These are phyloP conservation scores for Tinea pellionella DNA, from an alignment of 2,888 invertebrate species.

Conservation along the genomic window DNA sequence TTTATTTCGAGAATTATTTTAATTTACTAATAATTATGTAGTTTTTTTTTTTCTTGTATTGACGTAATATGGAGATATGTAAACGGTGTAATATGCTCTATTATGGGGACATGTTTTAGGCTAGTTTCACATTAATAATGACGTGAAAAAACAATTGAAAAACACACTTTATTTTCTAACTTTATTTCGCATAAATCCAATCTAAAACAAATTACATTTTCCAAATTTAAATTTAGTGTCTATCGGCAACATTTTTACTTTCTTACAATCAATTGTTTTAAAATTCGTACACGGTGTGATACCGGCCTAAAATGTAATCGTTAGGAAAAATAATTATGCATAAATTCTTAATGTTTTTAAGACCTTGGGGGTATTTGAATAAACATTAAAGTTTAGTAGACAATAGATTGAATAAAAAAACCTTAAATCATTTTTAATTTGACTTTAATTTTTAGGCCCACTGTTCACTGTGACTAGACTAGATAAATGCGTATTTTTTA, in stretches of 20 bases:
- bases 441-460: no score
- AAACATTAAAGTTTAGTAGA: not conserved
- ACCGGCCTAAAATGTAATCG: not conserved
- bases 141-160: not conserved
- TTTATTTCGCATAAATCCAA: no score
- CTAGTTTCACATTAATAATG: slow-evolving; percentile 1
- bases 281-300: not conserved
- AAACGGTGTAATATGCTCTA: not conserved
- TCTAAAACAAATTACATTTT: no score
- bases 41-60: not conserved
- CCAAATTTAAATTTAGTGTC: no score
- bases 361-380: not conserved
- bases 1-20: slow-evolving; percentile 10
- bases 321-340: not conserved
- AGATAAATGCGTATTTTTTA: no score
- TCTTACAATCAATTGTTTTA: not conserved
- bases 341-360: not conserved
- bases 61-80: not conserved
- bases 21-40: slow-evolving; percentile 10
- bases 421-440: not conserved
- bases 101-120: not conserved
- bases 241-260: no score
- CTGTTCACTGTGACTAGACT: no score
- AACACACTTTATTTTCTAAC: no score
- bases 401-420: not conserved